Evolutionary conservation across 2,113 vertebrate genomes (phyloP), one percentile per base, ranked within the genome.

Genomic region (Mormyrus lacerda): DNA sequence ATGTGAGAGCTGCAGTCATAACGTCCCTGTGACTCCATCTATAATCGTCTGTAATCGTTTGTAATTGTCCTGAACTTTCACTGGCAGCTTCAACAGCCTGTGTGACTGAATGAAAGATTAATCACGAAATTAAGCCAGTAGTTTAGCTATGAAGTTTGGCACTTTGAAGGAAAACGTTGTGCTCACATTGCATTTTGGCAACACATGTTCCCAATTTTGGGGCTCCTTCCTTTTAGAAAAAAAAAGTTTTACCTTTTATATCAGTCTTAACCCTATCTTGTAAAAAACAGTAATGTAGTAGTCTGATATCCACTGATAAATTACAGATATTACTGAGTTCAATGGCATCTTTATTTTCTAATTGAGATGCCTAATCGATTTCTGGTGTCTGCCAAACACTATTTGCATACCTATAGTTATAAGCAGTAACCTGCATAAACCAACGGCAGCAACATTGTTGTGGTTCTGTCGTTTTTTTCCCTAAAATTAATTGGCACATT

Each of bases 351-450:
- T 31, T 86, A 86, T 53, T 86, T 27, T 87, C 13, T 87, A 27
- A 53, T 55, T n/a, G n/a, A 87, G 50, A 50, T 19, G 27, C 13
- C 6, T 10, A 35, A 27, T 87, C 9, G 31, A 89, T 44, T 82
- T 89, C n/a, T 88, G 45, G 24, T 88, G 31, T 51, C 44, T 79
- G 65, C 47, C 47, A 50, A 31, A 45, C 45, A 48, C 3, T 90
- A 91, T 91, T 91, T 91, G 91, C 88, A 84, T 87, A 53, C 35
- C 3, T 87, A 35, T 44, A 44, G 19, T 55, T 87, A 58, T 55
- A 87, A 87, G n/a, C 21, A 39, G 17, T 2, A 55, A 48, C 84
- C 84, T 55, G 88, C 91, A 90, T 47, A 69, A 24, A 79, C 27
- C 0, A 65, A 65, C 8, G n/a, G n/a, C 45, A 73, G 27, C 21